phyloP scores from a whole-genome alignment of 2,797 vertebrate species.

The Triplophysa yarkandensis region DNA sequence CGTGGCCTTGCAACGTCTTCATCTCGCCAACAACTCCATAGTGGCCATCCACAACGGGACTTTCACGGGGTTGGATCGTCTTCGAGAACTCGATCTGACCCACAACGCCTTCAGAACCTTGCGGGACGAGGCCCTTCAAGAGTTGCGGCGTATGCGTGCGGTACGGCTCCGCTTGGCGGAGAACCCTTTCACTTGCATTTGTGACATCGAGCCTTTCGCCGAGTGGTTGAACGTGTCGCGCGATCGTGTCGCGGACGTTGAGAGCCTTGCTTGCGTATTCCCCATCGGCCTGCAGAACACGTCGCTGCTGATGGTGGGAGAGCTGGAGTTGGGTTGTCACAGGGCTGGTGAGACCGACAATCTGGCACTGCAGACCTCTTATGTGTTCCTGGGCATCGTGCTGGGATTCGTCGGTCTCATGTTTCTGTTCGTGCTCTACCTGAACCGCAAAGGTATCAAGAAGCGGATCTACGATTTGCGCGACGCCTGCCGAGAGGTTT shows the following conservation, averaged over 20 bases:
- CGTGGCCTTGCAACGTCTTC: slow-evolving; percentile 62
- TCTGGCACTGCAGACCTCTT: slow-evolving; percentile 78
- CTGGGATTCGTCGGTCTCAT: slow-evolving; percentile 78
- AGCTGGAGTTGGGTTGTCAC: slow-evolving; percentile 68
- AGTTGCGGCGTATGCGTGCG: slow-evolving; percentile 64
- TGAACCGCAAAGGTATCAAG: slow-evolving; percentile 82
- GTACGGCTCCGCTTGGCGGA: slow-evolving; percentile 64
- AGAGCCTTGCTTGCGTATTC: slow-evolving; percentile 69
- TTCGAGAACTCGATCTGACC: slow-evolving; percentile 76
- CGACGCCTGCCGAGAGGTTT: slow-evolving; percentile 78
- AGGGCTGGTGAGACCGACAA: slow-evolving; percentile 62
- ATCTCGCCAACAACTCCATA: slow-evolving; percentile 77
- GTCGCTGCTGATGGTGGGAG: slow-evolving; percentile 64
- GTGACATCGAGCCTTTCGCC: slow-evolving; percentile 74
- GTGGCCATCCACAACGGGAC: slow-evolving; percentile 73
- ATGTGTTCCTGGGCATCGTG: slow-evolving; percentile 77
- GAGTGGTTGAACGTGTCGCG: slow-evolving; percentile 75
- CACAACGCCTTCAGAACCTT: slow-evolving; percentile 74
- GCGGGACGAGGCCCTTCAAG: slow-evolving; percentile 67
- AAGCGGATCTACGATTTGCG: slow-evolving; percentile 74
- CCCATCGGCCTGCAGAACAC: slow-evolving; percentile 74
- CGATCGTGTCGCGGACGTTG: slow-evolving; percentile 61
- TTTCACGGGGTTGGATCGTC: slow-evolving; percentile 67
- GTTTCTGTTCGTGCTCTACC: slow-evolving; percentile 83
- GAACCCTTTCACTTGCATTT: slow-evolving; percentile 77